A percentile compares a stretch with the other conserved stretches of the same genome.
Evolutionary conservation across 2,888 invertebrate genomes (phyloP).

Genomic region (Nudaria mundana): DNA sequence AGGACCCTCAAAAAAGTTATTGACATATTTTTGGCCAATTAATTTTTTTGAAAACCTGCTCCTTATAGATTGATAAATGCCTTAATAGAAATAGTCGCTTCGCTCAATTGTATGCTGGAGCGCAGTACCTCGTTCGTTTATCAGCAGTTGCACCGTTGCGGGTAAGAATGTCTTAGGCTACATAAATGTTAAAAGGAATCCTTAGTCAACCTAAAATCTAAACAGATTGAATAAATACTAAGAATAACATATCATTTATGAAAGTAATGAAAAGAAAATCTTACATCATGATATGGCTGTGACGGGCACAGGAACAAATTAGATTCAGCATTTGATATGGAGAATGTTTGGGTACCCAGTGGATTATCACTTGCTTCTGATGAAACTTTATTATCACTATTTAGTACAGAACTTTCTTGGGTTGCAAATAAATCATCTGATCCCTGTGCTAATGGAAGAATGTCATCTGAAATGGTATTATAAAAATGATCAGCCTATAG

Average conservation of each 20-base stretch:
- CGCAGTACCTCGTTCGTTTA: no score
- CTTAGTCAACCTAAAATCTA: neutral
- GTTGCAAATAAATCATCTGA: constrained; percentile 62
- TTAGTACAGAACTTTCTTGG: constrained; percentile 40
- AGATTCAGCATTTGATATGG: constrained; percentile 45
- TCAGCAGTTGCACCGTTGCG: no score
- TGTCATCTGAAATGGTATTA: constrained; percentile 52
- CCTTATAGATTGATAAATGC: no score
- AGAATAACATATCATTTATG: neutral
- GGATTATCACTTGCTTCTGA: constrained; percentile 31
- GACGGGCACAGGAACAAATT: constrained; percentile 8
- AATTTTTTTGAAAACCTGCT: no score
- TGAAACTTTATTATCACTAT: constrained; percentile 11
- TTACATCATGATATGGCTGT: constrained; percentile 49
- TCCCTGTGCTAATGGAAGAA: constrained; percentile 58
- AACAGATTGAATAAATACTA: neutral
- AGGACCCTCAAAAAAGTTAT: no score
- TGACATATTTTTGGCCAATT: no score
- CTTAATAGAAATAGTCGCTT: no score
- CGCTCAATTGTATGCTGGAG: no score
- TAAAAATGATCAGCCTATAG: no score
- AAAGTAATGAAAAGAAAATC: constrained; percentile 23
- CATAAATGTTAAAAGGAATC: no score
- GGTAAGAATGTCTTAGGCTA: no score
- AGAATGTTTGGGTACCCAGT: constrained; percentile 59